phyloP scores from a whole-genome alignment of 2,888 invertebrate genomes.

The Drosophila kambysellisi region DNA sequence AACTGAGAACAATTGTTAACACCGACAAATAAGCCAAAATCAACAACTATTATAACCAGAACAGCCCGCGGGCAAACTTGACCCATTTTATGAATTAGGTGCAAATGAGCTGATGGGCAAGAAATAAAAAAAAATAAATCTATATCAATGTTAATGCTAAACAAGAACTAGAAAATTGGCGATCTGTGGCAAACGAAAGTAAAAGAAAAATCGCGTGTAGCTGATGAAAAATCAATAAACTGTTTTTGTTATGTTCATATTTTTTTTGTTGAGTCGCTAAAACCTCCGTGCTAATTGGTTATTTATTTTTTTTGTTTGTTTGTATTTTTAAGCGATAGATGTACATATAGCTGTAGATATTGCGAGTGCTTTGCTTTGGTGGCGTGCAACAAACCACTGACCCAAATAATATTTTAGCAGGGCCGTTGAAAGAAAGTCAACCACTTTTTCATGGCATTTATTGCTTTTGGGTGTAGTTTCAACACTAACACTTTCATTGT shows the following conservation, averaged over 20 bases:
- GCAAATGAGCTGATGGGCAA: constrained; percentile 15
- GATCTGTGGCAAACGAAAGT: constrained; percentile 59
- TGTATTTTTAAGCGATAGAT: constrained; percentile 31
- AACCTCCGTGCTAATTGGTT: constrained; percentile 78
- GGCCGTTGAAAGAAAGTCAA: constrained; percentile 53
- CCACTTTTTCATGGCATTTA: constrained; percentile 23
- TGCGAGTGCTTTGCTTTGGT: constrained; percentile 36
- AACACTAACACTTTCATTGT: constrained; percentile 70
- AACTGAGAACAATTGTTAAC: constrained; percentile 8
- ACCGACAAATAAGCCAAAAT: constrained; percentile 13
- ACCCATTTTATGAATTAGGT: constrained; percentile 17
- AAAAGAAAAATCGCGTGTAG: constrained; percentile 46
- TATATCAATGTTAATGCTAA: constrained; percentile 39
- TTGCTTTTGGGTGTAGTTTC: constrained; percentile 55
- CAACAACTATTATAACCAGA: constrained; percentile 12
- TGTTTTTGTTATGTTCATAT: background rate
- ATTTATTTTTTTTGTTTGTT: constrained; percentile 55
- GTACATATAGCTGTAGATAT: constrained; percentile 33
- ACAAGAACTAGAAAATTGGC: constrained; percentile 46
- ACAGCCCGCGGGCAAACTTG: constrained; percentile 25
- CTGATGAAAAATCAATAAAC: constrained; percentile 54
- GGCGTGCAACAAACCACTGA: constrained; percentile 72
- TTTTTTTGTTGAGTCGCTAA: constrained; percentile 14
- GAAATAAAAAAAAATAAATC: background rate
- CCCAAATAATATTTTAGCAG: constrained; percentile 71